phyloP scores from a whole-genome alignment of 2,888 invertebrate genomes.

The Meganola albula region DNA sequence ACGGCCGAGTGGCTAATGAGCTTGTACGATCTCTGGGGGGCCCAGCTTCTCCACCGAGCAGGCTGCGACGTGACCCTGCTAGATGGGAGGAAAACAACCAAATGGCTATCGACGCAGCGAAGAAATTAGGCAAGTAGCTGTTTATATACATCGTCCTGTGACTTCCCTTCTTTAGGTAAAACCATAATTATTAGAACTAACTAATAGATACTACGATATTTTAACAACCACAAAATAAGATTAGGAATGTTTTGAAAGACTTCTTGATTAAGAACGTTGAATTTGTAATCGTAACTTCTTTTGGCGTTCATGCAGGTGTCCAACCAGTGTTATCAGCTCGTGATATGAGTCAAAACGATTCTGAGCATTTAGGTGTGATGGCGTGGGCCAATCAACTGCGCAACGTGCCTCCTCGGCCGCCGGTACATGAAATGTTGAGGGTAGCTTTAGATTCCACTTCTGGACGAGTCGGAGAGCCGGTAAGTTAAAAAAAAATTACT shows the following conservation, averaged over 20 bases:
- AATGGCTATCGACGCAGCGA: constrained; percentile 85
- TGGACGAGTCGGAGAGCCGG: constrained; percentile 90
- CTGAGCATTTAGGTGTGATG: constrained; percentile 98
- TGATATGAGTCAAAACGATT: constrained; percentile 96
- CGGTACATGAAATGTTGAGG: constrained; percentile 88
- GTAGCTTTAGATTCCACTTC: constrained; percentile 90
- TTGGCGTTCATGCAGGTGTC: constrained; percentile 78
- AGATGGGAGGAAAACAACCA: constrained; percentile 90
- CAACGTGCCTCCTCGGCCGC: constrained; percentile 90
- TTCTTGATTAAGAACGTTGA: too few species aligned
- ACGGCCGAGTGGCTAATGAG: constrained; percentile 92
- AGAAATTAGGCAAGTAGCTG: constrained; percentile 74
- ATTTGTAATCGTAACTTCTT: constrained; percentile 1
- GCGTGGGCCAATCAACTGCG: constrained; percentile 96
- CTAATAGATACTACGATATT: too few species aligned
- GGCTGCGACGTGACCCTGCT: constrained; percentile 84
- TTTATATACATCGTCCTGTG: too few species aligned
- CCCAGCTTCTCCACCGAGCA: constrained; percentile 88
- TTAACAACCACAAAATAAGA: too few species aligned
- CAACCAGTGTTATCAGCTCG: constrained; percentile 93
- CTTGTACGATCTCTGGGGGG: constrained; percentile 94
- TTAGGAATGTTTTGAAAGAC: too few species aligned
- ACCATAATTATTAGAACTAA: too few species aligned
- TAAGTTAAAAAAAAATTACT: too few species aligned
- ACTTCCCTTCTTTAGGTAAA: too few species aligned